phyloP scores from a whole-genome alignment of 2,888 invertebrate genomes.

The Leptinotarsa peninsularis region DNA sequence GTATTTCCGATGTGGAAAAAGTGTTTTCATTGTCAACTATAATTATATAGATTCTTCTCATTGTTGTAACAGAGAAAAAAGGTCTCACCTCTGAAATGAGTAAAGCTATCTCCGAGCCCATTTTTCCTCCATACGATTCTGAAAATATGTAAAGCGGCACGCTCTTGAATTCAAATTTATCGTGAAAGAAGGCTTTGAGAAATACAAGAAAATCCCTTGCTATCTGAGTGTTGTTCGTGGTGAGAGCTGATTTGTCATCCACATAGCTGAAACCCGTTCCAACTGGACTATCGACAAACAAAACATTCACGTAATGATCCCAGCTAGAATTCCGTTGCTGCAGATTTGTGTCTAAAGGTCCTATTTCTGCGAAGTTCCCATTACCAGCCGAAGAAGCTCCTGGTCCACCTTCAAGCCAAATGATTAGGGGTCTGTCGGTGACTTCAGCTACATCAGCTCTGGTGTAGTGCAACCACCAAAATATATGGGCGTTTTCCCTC shows the following conservation, averaged over 20 bases:
- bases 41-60: slow-evolving; percentile 53
- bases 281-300: slow-evolving; percentile 92
- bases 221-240: slow-evolving; percentile 74
- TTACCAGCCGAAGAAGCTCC: slow-evolving; percentile 61
- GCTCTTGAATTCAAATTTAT: slow-evolving; percentile 76
- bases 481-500: slow-evolving; percentile 81
- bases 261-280: slow-evolving; percentile 87
- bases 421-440: slow-evolving; percentile 76
- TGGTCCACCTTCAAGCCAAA: slow-evolving; percentile 84
- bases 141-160: slow-evolving; percentile 87
- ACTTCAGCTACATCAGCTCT: slow-evolving; percentile 71
- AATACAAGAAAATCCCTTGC: slow-evolving; percentile 82
- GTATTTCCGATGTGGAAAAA: too few relatives aligned
- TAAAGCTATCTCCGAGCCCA: slow-evolving; percentile 86
- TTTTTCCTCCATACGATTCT: slow-evolving; percentile 94
- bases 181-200: slow-evolving; percentile 76
- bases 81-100: slow-evolving; percentile 61
- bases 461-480: slow-evolving; percentile 85
- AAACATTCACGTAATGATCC: slow-evolving; percentile 73
- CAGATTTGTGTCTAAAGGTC: slow-evolving; percentile 54
- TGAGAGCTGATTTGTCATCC: slow-evolving; percentile 68
- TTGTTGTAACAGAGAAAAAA: not conserved
- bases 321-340: slow-evolving; percentile 69
- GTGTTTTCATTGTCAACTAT: slow-evolving; percentile 48
- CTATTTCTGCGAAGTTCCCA: slow-evolving; percentile 77